These are phyloP conservation scores for Ylistrum balloti DNA, from an alignment of 1,140 invertebrate species.

Conservation along the genomic window DNA sequence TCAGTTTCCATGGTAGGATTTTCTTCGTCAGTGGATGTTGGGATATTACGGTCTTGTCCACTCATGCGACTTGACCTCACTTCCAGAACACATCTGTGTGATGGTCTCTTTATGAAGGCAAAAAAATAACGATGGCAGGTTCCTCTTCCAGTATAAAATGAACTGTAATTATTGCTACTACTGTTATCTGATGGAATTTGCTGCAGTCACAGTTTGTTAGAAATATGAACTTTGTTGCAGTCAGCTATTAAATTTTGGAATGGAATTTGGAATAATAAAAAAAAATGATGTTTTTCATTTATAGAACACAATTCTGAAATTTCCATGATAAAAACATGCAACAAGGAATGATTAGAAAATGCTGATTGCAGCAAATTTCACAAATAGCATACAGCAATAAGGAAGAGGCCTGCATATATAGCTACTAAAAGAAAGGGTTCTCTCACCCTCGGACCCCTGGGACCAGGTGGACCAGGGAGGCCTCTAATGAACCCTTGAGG, in stretches of 20 bases:
- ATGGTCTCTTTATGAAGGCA: slow-evolving; percentile 4
- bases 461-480: slow-evolving; percentile 53
- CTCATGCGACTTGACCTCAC: slow-evolving; percentile 20
- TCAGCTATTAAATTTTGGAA: slow-evolving; percentile 29
- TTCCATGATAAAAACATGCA: slow-evolving; percentile 43
- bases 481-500: slow-evolving; percentile 45
- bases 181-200: neutral
- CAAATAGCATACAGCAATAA: neutral
- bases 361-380: slow-evolving; percentile 52
- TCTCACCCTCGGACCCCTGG: slow-evolving; percentile 55
- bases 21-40: neutral
- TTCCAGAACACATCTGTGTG: neutral
- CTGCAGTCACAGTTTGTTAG: slow-evolving; percentile 32
- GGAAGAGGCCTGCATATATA: neutral
- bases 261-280: no score
- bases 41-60: neutral
- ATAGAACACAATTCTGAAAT: no score
- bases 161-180: neutral
- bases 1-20: neutral
- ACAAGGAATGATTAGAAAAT: neutral
- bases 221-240: slow-evolving; percentile 14
- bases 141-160: neutral
- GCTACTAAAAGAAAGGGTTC: slow-evolving; percentile 1
- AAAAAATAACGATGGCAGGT: neutral
- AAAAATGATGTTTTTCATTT: slow-evolving; percentile 19